Conservation (phyloP, 2,888 invertebrate genomes). For the Xanthorhoe designata region DNA sequence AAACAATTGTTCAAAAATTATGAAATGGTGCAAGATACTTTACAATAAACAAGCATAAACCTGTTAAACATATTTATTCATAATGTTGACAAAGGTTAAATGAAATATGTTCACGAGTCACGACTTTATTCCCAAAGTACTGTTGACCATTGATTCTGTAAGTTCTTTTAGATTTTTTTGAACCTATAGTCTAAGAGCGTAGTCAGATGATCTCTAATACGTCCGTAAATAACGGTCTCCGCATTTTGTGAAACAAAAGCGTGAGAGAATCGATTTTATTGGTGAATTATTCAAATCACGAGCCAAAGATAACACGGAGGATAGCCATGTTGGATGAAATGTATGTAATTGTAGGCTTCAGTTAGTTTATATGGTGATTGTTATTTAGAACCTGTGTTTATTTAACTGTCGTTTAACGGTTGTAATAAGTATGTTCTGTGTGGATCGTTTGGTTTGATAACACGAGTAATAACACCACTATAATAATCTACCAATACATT, state of each 20-base stretch:
- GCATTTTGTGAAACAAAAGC: neutral
- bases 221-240: neutral
- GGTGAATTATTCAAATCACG: constrained; percentile 39
- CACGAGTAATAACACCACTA: neutral
- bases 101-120: too few species aligned
- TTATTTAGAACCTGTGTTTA: constrained; percentile 13
- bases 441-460: neutral
- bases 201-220: neutral
- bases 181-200: too few species aligned
- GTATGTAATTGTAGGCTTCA: constrained; percentile 15
- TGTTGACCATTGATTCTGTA: too few species aligned
- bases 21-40: too few species aligned
- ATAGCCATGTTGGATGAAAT: constrained; percentile 35
- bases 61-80: too few species aligned
- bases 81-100: too few species aligned
- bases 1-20: too few species aligned
- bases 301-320: constrained; percentile 36
- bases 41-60: too few species aligned
- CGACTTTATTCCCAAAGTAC: too few species aligned
- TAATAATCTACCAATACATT: neutral
- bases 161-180: too few species aligned
- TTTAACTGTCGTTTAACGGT: constrained; percentile 1
- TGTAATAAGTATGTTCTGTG: constrained; percentile 5
- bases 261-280: constrained; percentile 41
- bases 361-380: constrained; percentile 21